A percentile compares a stretch with the other conserved stretches of the same genome.
These are phyloP conservation scores for Rhinatrema bivittatum DNA, from an alignment of 2,797 vertebrate species.

Conservation along the genomic window DNA sequence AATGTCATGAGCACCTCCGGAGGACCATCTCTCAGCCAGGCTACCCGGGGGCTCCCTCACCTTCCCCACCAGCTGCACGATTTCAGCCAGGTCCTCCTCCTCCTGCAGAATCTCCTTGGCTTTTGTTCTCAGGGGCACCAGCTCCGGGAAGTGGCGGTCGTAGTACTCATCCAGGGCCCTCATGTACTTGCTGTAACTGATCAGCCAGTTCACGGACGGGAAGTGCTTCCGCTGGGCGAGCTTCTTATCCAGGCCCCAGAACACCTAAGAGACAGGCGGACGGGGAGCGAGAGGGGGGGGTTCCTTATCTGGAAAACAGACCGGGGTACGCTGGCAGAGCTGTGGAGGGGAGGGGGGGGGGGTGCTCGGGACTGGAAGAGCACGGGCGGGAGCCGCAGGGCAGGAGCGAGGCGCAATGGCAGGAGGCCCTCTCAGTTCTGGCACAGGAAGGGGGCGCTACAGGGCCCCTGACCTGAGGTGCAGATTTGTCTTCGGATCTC, in stretches of 20 bases:
- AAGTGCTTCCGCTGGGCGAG: slow-evolving; percentile 47
- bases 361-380: background rate
- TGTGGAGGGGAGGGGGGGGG: rapidly evolving
- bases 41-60: slow-evolving; percentile 11
- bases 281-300: rapidly evolving
- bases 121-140: slow-evolving; percentile 28
- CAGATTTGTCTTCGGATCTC: no score
- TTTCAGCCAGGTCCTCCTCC: slow-evolving; percentile 44
- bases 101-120: slow-evolving; percentile 44
- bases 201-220: slow-evolving; percentile 42
- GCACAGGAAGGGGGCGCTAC: no score
- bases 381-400: no score
- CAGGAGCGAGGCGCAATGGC: no score
- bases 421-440: no score
- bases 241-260: slow-evolving; percentile 51
- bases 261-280: slow-evolving; percentile 27
- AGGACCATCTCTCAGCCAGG: rapidly evolving
- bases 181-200: slow-evolving; percentile 48
- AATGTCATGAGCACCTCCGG: no score
- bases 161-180: slow-evolving; percentile 41
- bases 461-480: no score
- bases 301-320: no score
- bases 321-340: background rate
- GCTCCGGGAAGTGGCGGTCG: slow-evolving; percentile 27
- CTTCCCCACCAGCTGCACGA: slow-evolving; percentile 47